These are phyloP conservation scores for Pangasius larnaudii DNA, from an alignment of 2,797 vertebrate species.

Conservation along the genomic window DNA sequence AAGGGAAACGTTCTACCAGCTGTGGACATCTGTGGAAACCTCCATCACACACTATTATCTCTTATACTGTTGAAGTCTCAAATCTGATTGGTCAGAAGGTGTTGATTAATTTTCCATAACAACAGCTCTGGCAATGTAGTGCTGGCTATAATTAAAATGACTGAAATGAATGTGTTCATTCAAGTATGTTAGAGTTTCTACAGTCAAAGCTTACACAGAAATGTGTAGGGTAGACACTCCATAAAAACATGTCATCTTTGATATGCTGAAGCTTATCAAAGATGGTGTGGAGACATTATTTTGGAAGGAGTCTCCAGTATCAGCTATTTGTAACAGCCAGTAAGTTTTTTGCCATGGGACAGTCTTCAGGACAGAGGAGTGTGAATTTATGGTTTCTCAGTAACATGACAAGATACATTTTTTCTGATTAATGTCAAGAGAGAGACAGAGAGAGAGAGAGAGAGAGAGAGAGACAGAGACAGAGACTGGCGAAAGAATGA, in stretches of 20 bases:
- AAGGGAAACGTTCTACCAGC: neutral
- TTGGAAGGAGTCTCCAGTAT: neutral
- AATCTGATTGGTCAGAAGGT: neutral
- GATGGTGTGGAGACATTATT: neutral
- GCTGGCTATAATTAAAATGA: neutral
- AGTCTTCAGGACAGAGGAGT: neutral
- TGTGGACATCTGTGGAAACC: constrained; percentile 17
- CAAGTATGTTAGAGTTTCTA: neutral
- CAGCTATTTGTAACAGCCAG: neutral
- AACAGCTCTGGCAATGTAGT: neutral
- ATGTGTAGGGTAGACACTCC: neutral
- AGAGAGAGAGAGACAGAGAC: neutral
- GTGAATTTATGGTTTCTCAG: neutral
- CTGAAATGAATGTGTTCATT: neutral
- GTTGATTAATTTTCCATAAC: neutral
- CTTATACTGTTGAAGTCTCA: neutral
- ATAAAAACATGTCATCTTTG: neutral
- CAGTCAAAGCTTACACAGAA: neutral
- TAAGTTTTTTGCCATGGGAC: neutral
- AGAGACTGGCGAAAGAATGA: neutral
- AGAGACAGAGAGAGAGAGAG: neutral
- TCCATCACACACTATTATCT: constrained; percentile 23
- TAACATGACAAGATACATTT: neutral
- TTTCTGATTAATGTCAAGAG: neutral
- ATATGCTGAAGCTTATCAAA: neutral